Evolutionary conservation across 2,797 vertebrate species (phyloP).

Genomic region (Nyctalus aviator): DNA sequence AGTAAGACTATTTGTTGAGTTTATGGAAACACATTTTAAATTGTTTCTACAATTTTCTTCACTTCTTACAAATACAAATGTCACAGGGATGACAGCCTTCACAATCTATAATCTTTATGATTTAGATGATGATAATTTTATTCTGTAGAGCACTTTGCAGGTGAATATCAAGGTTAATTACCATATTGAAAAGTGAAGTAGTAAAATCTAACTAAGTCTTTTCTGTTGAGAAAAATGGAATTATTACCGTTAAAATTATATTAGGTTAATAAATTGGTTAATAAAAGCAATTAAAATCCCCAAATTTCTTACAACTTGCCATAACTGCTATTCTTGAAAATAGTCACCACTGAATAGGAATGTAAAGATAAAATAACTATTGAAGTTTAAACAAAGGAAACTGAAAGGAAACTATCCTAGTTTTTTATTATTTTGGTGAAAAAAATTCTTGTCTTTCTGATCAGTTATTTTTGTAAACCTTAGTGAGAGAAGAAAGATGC

Average conservation of each 20-base stretch:
- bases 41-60: constrained; percentile 68
- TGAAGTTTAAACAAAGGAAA: neutral
- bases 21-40: constrained; percentile 48
- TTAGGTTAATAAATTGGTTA: constrained; percentile 77
- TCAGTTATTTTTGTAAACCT: neutral
- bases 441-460: neutral
- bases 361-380: constrained; percentile 45
- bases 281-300: constrained; percentile 71
- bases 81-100: constrained; percentile 68
- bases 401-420: neutral
- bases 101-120: constrained; percentile 70
- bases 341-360: constrained; percentile 71
- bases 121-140: constrained; percentile 78
- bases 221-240: constrained; percentile 77
- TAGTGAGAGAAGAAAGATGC: neutral
- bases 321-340: constrained; percentile 71
- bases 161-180: constrained; percentile 84
- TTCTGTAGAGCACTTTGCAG: constrained; percentile 80
- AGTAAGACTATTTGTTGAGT: neutral
- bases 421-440: neutral
- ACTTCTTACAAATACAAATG: constrained; percentile 65
- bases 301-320: neutral
- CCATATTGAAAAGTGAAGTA: constrained; percentile 76
- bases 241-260: constrained; percentile 73
- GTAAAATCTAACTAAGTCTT: constrained; percentile 76